phyloP scores from a whole-genome alignment of 2,888 invertebrate species.

The Trileptium ribeirensis region DNA sequence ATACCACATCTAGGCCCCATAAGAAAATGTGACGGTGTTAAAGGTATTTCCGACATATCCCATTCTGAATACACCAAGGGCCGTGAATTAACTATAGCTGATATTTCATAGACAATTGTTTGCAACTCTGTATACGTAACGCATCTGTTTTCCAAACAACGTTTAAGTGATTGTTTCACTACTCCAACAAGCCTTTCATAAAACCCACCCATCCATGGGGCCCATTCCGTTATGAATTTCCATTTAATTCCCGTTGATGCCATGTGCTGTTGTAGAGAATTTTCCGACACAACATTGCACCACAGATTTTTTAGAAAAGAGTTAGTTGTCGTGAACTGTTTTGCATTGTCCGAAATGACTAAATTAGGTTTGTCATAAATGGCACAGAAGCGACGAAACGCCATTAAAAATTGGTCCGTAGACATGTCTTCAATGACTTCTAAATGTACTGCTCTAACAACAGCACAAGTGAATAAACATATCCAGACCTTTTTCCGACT shows the following conservation, averaged over 20 bases:
- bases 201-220: slow-evolving; percentile 26
- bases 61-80: neutral
- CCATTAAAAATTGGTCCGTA: too few relatives aligned
- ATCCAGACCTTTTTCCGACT: slow-evolving; percentile 43
- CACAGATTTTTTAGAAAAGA: slow-evolving; percentile 43
- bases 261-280: neutral
- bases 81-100: neutral
- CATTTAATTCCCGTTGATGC: neutral
- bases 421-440: too few relatives aligned
- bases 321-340: slow-evolving; percentile 49
- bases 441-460: too few relatives aligned
- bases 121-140: neutral
- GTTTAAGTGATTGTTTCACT: slow-evolving; percentile 44
- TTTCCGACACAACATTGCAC: neutral
- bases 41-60: too few relatives aligned
- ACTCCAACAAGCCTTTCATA: slow-evolving; percentile 52
- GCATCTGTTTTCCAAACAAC: neutral
- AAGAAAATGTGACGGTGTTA: too few relatives aligned
- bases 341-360: slow-evolving; percentile 52
- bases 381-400: slow-evolving; percentile 47
- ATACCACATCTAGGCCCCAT: too few relatives aligned
- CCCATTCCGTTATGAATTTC: neutral
- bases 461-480: slow-evolving; percentile 51
- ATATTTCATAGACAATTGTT: neutral
- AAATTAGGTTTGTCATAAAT: slow-evolving; percentile 44